phyloP scores from a whole-genome alignment of 2,888 invertebrate genomes.

The Parnassius glacialis region DNA sequence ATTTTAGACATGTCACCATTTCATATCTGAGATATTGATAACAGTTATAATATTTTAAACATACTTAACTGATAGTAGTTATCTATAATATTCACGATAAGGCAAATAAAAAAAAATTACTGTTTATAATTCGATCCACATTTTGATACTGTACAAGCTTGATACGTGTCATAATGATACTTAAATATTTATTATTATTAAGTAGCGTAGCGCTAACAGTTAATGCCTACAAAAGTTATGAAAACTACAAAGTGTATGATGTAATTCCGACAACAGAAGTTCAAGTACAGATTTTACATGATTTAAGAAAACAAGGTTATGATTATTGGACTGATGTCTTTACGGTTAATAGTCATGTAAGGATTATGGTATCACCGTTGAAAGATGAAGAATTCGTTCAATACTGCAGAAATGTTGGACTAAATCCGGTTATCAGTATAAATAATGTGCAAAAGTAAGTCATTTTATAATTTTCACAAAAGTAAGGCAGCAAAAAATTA shows the following conservation, averaged over 20 bases:
- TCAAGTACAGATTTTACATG: slow-evolving; percentile 68
- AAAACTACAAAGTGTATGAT: slow-evolving; percentile 80
- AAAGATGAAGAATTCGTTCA: slow-evolving; percentile 39
- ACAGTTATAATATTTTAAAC: slow-evolving; percentile 6
- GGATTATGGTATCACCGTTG: slow-evolving; percentile 47
- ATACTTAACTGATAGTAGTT: slow-evolving; percentile 8
- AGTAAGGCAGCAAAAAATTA: too few species aligned
- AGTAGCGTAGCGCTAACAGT: slow-evolving; percentile 27
- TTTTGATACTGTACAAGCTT: slow-evolving; percentile 13
- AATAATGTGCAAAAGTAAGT: slow-evolving; percentile 53
- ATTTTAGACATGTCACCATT: neutral
- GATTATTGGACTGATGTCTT: slow-evolving; percentile 56
- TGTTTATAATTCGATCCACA: slow-evolving; percentile 22
- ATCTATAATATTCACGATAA: neutral
- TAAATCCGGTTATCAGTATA: slow-evolving; percentile 40
- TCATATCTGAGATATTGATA: slow-evolving; percentile 16
- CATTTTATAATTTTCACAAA: slow-evolving; percentile 3
- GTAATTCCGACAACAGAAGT: slow-evolving; percentile 61
- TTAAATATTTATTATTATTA: slow-evolving; percentile 28
- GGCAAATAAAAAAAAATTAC: neutral
- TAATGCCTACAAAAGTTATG: slow-evolving; percentile 54
- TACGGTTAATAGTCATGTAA: slow-evolving; percentile 50
- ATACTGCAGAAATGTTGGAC: slow-evolving; percentile 36
- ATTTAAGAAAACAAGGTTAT: slow-evolving; percentile 57
- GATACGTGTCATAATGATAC: slow-evolving; percentile 28